Conservation (phyloP, 2,113 vertebrate species). For the Peromyscus leucopus region DNA sequence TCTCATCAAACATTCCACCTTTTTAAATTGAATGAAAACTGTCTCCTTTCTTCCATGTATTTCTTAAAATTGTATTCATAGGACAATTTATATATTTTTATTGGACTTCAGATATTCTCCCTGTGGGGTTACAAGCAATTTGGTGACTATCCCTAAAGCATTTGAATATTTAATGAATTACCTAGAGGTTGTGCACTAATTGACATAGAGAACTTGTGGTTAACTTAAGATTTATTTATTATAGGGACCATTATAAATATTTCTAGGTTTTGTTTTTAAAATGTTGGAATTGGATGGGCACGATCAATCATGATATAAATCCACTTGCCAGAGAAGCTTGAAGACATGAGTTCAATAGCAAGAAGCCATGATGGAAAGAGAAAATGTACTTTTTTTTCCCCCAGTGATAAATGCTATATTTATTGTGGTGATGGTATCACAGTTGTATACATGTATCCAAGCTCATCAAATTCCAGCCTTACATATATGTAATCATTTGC, state of each 20-base stretch:
- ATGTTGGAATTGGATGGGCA: neutral
- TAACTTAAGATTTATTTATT: neutral
- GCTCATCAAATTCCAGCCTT: too few relatives aligned
- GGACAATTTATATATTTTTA: neutral
- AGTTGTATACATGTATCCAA: too few relatives aligned
- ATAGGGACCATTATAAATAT: neutral
- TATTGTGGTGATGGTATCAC: too few relatives aligned
- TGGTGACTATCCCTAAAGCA: neutral
- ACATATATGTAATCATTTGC: too few relatives aligned
- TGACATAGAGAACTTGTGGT: neutral
- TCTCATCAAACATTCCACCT: rapidly evolving
- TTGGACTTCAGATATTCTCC: neutral
- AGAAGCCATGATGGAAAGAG: neutral
- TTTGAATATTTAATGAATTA: neutral
- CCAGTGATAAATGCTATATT: too few relatives aligned
- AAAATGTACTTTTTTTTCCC: neutral
- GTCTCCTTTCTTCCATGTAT: neutral
- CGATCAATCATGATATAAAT: neutral
- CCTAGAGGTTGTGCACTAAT: neutral
- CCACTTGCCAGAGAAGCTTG: neutral
- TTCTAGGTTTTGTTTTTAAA: neutral
- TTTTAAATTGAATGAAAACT: neutral
- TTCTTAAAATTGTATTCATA: neutral
- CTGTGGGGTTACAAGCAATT: neutral
- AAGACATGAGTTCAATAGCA: neutral